Evolutionary conservation across 2,888 invertebrate genomes (phyloP).

Genomic region (Gandaritis pyraliata): DNA sequence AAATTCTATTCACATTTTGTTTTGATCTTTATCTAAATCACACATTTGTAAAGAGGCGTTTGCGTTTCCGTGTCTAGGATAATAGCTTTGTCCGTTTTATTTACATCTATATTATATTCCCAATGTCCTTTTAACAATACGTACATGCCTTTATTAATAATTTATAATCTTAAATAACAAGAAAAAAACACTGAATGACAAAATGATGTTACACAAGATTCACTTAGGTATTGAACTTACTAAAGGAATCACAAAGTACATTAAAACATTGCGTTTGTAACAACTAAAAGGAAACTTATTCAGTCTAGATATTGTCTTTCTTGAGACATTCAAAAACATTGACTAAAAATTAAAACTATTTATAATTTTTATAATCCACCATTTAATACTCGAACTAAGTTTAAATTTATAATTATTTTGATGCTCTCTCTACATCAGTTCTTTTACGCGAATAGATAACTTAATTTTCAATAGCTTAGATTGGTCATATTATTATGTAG

Average conservation of each 20-base stretch:
- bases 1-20: slow-evolving; percentile 70
- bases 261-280: slow-evolving; percentile 51
- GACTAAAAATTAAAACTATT: slow-evolving; percentile 64
- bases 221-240: slow-evolving; percentile 61
- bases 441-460: slow-evolving; percentile 56
- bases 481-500: slow-evolving; percentile 59
- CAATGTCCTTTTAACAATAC: slow-evolving; percentile 65
- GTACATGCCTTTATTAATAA: slow-evolving; percentile 70
- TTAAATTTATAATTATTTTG: slow-evolving; percentile 61
- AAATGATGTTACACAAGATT: slow-evolving; percentile 52
- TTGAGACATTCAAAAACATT: slow-evolving; percentile 71
- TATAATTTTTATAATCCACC: slow-evolving; percentile 25
- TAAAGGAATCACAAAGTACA: slow-evolving; percentile 62
- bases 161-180: slow-evolving; percentile 69
- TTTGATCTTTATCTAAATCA: slow-evolving; percentile 69
- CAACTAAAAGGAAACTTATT: slow-evolving; percentile 73
- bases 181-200: slow-evolving; percentile 60
- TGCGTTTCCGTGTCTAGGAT: slow-evolving; percentile 71
- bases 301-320: slow-evolving; percentile 82
- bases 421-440: slow-evolving; percentile 65
- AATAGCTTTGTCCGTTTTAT: slow-evolving; percentile 54
- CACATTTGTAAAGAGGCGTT: slow-evolving; percentile 61
- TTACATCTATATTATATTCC: slow-evolving; percentile 59
- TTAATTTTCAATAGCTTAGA: slow-evolving; percentile 39
- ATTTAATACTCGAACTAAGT: slow-evolving; percentile 73